These are phyloP conservation scores for Bagarius yarrelli DNA, from an alignment of 2,113 vertebrate genomes.

Conservation along the genomic window DNA sequence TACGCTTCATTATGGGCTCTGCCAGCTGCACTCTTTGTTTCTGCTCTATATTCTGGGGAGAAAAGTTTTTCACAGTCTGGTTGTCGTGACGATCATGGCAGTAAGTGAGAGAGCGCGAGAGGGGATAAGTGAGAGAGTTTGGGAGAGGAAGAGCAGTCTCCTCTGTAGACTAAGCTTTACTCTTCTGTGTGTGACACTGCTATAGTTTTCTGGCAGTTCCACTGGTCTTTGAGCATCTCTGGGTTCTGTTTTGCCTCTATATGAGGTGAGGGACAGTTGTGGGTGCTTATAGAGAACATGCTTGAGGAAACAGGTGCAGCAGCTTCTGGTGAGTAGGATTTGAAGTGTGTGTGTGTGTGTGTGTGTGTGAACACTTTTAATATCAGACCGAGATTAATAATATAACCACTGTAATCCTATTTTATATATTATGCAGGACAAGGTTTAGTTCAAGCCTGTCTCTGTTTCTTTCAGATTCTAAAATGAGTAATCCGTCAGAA, in stretches of 20 bases:
- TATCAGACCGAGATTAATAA: neutral
- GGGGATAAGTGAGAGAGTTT: conserved; percentile 60
- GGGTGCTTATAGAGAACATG: conserved; percentile 62
- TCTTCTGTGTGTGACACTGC: conserved; percentile 63
- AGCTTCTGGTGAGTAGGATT: conserved; percentile 63
- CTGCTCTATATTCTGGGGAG: conserved; percentile 87
- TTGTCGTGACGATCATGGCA: conserved; percentile 91
- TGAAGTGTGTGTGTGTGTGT: neutral
- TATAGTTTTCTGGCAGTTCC: conserved; percentile 49
- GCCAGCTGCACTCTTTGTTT: conserved; percentile 99
- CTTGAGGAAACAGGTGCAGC: conserved; percentile 67
- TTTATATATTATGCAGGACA: neutral
- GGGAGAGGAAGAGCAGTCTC: conserved; percentile 56
- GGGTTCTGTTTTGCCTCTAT: neutral
- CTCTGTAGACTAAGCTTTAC: conserved; percentile 62
- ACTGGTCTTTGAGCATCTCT: conserved; percentile 18
- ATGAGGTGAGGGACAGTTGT: conserved; percentile 24
- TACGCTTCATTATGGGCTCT: conserved; percentile 99
- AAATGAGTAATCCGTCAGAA: conserved; percentile 98
- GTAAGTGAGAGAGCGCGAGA: conserved; percentile 67
- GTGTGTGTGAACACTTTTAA: neutral
- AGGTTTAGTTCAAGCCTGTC: conserved; percentile 37
- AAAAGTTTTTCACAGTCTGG: conserved; percentile 87
- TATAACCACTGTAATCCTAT: neutral
- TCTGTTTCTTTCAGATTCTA: conserved; percentile 84